Percentiles rank a stretch among this genome's conserved stretches.
Evolutionary conservation across 2,113 vertebrate species (phyloP).

Genomic region (Neotoma lepida): DNA sequence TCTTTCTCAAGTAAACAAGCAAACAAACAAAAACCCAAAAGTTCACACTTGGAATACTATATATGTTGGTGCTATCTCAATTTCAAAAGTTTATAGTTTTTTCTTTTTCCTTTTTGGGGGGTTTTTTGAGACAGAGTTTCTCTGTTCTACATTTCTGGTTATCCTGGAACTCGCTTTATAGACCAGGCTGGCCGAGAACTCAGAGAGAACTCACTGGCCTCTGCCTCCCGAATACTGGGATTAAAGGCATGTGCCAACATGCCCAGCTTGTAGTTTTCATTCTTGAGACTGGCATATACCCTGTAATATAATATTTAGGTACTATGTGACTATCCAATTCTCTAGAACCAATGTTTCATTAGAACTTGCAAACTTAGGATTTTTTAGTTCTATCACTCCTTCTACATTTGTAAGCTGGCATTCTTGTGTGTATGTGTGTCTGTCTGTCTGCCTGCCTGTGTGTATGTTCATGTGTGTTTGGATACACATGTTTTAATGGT

Average conservation of each 20-base stretch:
- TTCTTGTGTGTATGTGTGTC: background rate
- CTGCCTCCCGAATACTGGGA: background rate
- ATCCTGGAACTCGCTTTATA: background rate
- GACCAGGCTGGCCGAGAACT: background rate
- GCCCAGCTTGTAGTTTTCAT: background rate
- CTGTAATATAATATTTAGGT: constrained; percentile 45
- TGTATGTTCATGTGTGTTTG: background rate
- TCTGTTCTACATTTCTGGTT: background rate
- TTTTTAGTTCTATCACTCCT: constrained; percentile 61
- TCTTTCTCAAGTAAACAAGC: background rate
- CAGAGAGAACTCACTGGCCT: background rate
- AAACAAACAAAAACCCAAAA: background rate
- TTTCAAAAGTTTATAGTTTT: constrained; percentile 16
- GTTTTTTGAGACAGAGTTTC: background rate
- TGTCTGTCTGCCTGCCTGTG: background rate
- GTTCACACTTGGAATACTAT: background rate
- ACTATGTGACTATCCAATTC: constrained; percentile 29
- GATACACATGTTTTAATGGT: background rate
- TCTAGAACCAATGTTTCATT: constrained; percentile 48
- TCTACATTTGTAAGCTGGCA: constrained; percentile 32
- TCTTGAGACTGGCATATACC: constrained; percentile 35
- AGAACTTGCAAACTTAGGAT: constrained; percentile 48
- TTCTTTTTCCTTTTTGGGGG: background rate
- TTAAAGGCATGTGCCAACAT: background rate
- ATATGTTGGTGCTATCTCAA: constrained; percentile 1